A percentile compares a stretch with the other conserved stretches of the same genome.
Conservation (phyloP, 2,113 vertebrate species). For the Hippocampus comes region DNA sequence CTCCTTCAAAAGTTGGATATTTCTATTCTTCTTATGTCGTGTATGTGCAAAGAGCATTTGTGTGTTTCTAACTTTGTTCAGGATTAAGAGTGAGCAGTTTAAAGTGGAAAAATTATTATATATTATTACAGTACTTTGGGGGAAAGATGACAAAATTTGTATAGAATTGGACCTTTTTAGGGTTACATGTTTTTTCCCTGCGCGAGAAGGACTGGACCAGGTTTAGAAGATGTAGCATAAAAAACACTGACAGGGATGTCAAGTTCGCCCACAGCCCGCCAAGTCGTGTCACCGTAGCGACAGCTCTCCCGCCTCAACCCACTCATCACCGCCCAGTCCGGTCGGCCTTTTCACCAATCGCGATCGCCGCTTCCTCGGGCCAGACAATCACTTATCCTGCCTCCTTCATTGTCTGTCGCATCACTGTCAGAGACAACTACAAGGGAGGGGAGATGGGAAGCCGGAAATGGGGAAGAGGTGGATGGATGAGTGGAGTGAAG, state of each 20-base stretch:
- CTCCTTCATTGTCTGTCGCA: constrained; percentile 71
- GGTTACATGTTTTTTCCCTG: constrained; percentile 21
- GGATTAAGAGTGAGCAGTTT: background rate
- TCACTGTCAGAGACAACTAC: constrained; percentile 66
- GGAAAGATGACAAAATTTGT: background rate
- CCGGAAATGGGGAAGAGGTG: constrained; percentile 29
- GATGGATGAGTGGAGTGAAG: constrained; percentile 36
- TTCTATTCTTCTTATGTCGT: no score
- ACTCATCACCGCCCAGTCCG: constrained; percentile 63
- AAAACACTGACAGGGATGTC: background rate
- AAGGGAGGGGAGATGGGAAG: constrained; percentile 16
- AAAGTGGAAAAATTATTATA: background rate
- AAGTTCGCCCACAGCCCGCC: constrained; percentile 45
- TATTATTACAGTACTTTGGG: background rate
- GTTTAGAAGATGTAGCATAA: constrained; percentile 14
- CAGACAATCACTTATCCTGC: constrained; percentile 71
- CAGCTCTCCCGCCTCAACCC: constrained; percentile 46
- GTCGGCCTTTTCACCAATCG: constrained; percentile 56
- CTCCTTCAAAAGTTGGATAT: no score
- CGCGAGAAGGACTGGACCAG: constrained; percentile 33
- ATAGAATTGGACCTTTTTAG: background rate
- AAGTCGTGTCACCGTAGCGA: constrained; percentile 53
- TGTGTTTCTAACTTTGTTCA: constrained; percentile 10
- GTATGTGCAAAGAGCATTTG: no score
- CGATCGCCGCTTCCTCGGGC: constrained; percentile 60